Evolutionary conservation across 2,797 vertebrate species (phyloP).

Genomic region (Hapalemur alaotrensis): DNA sequence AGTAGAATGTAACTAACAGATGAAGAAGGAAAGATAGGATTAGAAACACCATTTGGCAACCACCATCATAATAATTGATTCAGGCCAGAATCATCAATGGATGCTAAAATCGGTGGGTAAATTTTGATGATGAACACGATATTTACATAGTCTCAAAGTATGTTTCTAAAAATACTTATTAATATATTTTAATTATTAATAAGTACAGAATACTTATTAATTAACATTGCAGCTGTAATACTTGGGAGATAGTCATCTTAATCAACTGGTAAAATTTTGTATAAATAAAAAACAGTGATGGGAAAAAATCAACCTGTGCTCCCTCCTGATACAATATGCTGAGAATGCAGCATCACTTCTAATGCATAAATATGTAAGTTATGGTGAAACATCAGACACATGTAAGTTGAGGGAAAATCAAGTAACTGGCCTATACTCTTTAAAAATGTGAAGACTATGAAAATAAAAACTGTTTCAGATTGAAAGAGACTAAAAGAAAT

Average conservation of each 20-base stretch:
- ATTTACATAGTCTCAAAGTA: neutral
- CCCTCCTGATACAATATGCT: neutral
- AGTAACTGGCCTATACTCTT: neutral
- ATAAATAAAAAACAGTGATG: neutral
- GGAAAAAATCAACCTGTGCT: neutral
- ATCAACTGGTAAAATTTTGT: neutral
- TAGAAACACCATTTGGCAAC: neutral
- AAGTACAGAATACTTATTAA: neutral
- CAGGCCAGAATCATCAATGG: neutral
- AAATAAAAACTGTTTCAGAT: neutral
- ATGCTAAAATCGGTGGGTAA: neutral
- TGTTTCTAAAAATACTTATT: neutral
- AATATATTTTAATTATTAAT: neutral
- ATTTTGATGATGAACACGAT: neutral
- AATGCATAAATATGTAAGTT: neutral
- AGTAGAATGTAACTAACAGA: neutral
- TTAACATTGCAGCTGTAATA: neutral
- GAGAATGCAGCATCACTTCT: neutral
- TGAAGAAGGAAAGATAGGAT: neutral
- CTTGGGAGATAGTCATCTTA: neutral
- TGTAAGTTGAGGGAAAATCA: neutral
- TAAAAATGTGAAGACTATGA: neutral
- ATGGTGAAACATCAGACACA: neutral
- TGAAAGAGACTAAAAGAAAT: neutral
- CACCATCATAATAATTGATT: neutral